Evolutionary conservation across 1,140 invertebrate genomes (phyloP).

Genomic region (Proctacanthus coquilletti): DNA sequence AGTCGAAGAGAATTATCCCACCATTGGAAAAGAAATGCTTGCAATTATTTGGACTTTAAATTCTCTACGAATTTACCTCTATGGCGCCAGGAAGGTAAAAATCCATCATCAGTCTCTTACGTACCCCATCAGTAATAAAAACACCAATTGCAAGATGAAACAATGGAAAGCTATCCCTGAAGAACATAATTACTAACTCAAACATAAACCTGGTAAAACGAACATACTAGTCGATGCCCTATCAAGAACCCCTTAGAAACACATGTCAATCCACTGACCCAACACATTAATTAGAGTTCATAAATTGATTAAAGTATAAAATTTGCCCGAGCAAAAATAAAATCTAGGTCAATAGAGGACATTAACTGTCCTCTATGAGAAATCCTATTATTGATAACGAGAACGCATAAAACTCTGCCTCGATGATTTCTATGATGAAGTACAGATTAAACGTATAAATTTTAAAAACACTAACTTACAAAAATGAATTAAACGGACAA

Average conservation of each 20-base stretch:
- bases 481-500: not conserved
- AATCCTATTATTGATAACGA: constrained; percentile 1
- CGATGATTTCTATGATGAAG: not conserved
- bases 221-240: not conserved
- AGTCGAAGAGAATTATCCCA: not conserved
- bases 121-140: no score
- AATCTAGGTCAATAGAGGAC: not conserved
- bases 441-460: not conserved
- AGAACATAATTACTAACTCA: not conserved
- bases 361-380: not conserved
- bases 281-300: no score
- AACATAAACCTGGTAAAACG: not conserved
- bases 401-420: not conserved
- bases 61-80: not conserved
- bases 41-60: constrained; percentile 1
- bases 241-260: not conserved
- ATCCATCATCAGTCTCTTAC: no score
- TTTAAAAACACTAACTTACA: not conserved
- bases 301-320: not conserved
- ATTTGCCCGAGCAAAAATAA: not conserved
- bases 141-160: no score
- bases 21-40: not conserved
- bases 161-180: not conserved
- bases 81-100: no score
- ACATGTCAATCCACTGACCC: no score